Percentiles rank a stretch among this genome's conserved stretches.
Evolutionary conservation across 2,113 vertebrate genomes (phyloP).

Genomic region (Corydoras sp.): DNA sequence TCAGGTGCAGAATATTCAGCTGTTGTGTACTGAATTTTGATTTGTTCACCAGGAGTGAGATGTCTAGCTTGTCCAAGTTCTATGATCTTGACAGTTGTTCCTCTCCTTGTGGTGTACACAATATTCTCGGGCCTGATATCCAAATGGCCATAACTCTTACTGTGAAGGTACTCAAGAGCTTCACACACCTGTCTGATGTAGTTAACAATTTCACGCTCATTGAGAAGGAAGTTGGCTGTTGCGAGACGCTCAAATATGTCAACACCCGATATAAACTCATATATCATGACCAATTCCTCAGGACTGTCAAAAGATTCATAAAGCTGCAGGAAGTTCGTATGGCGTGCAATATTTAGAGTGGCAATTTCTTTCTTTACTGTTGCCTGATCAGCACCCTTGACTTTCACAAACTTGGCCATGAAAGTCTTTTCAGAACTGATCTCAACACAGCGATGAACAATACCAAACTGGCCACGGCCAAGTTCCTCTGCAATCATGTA

Average conservation of each 20-base stretch:
- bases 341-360: slow-evolving; percentile 82
- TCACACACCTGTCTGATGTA: slow-evolving; percentile 87
- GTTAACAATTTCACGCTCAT: slow-evolving; percentile 81
- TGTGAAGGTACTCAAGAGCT: slow-evolving; percentile 86
- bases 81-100: slow-evolving; percentile 85
- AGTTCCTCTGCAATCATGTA: slow-evolving; percentile 96
- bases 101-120: slow-evolving; percentile 86
- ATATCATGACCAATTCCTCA: slow-evolving; percentile 94
- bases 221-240: slow-evolving; percentile 83
- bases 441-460: slow-evolving; percentile 88
- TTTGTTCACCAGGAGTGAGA: slow-evolving; percentile 87
- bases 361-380: slow-evolving; percentile 95
- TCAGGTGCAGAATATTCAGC: slow-evolving; percentile 92
- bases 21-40: slow-evolving; percentile 86
- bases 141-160: slow-evolving; percentile 84
- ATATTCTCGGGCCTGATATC: slow-evolving; percentile 96
- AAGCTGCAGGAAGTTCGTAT: slow-evolving; percentile 82
- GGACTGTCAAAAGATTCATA: slow-evolving; percentile 93
- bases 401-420: slow-evolving; percentile 95
- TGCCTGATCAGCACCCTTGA: slow-evolving; percentile 92
- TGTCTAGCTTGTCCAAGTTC: slow-evolving; percentile 91
- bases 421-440: slow-evolving; percentile 88
- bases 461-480: slow-evolving; percentile 89
- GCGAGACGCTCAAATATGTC: slow-evolving; percentile 92
- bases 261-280: slow-evolving; percentile 90